Percentiles rank a stretch among this genome's conserved stretches.
phyloP scores from a whole-genome alignment of 2,888 invertebrate species.

The Caenorhabditis panamensis region DNA sequence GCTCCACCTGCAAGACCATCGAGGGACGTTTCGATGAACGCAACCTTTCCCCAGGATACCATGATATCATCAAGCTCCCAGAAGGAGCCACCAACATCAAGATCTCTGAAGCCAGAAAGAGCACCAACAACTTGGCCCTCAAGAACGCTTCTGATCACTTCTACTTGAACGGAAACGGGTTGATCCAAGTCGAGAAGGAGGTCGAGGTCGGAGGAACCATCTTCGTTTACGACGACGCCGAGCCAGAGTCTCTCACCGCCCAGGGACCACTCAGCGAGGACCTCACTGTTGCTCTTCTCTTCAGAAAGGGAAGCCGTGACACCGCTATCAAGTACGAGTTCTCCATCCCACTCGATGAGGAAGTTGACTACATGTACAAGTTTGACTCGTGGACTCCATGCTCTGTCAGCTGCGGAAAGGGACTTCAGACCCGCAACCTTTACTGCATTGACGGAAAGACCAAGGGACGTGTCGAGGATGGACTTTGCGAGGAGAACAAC shows the following conservation, averaged over 20 bases:
- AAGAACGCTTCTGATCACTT: slow-evolving; percentile 90
- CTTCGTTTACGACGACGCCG: slow-evolving; percentile 90
- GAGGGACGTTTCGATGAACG: slow-evolving; percentile 85
- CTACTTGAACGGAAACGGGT: slow-evolving; percentile 95
- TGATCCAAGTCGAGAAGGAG: slow-evolving; percentile 88
- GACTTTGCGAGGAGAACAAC: slow-evolving; percentile 87
- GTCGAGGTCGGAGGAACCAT: slow-evolving; percentile 88
- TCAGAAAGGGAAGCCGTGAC: slow-evolving; percentile 87
- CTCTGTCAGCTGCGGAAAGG: slow-evolving; percentile 92
- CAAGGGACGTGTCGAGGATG: slow-evolving; percentile 86
- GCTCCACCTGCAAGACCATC: slow-evolving; percentile 88
- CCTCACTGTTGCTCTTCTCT: slow-evolving; percentile 84
- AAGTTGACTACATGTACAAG: slow-evolving; percentile 88
- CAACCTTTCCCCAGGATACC: slow-evolving; percentile 87
- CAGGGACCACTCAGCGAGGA: slow-evolving; percentile 92
- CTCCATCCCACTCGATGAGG: slow-evolving; percentile 89
- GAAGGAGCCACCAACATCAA: slow-evolving; percentile 92
- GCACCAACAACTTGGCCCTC: slow-evolving; percentile 93
- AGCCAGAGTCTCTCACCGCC: slow-evolving; percentile 90
- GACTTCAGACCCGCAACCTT: slow-evolving; percentile 88
- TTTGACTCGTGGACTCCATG: slow-evolving; percentile 89
- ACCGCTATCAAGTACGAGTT: slow-evolving; percentile 90
- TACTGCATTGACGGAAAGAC: slow-evolving; percentile 88
- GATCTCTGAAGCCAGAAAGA: slow-evolving; percentile 88
- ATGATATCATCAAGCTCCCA: slow-evolving; percentile 92